These are phyloP conservation scores for Osmerus mordax DNA, from an alignment of 2,113 vertebrate species.

Conservation along the genomic window DNA sequence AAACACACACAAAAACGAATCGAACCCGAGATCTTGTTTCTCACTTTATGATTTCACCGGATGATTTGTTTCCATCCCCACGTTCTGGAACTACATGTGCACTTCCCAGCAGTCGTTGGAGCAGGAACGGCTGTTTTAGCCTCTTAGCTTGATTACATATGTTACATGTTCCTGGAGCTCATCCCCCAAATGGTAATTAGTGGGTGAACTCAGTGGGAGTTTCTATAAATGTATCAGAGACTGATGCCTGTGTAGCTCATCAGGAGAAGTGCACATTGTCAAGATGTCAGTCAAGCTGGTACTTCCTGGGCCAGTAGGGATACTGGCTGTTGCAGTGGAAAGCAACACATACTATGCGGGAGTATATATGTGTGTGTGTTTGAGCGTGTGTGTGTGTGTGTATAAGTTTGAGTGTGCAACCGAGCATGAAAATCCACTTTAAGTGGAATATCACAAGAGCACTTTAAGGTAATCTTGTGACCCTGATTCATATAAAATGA, in stretches of 20 bases:
- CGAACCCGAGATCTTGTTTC: too few species aligned
- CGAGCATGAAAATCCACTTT: neutral
- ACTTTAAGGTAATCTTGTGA: neutral
- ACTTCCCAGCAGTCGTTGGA: neutral
- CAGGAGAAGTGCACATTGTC: neutral
- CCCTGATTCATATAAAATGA: slow-evolving; percentile 2
- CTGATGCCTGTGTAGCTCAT: neutral
- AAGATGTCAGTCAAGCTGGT: neutral
- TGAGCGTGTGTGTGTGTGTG: too few species aligned
- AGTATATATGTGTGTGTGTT: neutral
- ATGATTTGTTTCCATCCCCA: neutral
- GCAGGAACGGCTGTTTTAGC: neutral
- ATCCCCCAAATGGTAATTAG: neutral
- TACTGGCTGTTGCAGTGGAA: neutral
- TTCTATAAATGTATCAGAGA: slow-evolving; percentile 1
- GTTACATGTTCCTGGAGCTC: neutral
- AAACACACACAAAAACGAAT: too few species aligned
- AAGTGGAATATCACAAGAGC: neutral
- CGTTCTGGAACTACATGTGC: neutral
- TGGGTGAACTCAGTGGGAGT: neutral
- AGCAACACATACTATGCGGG: neutral
- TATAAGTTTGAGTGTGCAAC: too few species aligned
- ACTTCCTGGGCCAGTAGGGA: neutral
- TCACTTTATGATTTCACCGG: neutral
- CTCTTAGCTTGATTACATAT: slow-evolving; percentile 5